Evolutionary conservation across 2,113 vertebrate species (phyloP), one percentile per base, ranked within the genome.

Genomic region (Epinephelus cyanopodus): DNA sequence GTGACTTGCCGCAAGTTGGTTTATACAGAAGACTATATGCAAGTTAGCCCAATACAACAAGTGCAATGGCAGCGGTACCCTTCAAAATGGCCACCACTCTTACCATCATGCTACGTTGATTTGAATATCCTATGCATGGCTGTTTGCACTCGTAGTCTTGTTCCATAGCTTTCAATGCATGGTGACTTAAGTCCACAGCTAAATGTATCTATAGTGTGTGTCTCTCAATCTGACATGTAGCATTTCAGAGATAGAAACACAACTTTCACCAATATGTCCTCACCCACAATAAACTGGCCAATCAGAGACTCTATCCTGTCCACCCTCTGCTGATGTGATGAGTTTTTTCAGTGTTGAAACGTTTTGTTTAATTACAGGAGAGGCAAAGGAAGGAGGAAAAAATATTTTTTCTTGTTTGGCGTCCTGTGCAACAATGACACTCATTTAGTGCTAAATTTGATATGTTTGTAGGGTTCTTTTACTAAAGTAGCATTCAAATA

Each of bases 301-400:
- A 17, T 72, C 54, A 25, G 37, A 23, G 53, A 66, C 25, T 23
- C 53, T 56, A 48, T 29, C 29, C 77, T 19, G 33, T 70, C 42
- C 21, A n/a, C 21, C 2, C 19, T 72, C 61, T 62, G 45, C 21
- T 23, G 47, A 54, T 61, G 25, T 69, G 64, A 68, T 61, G 62
- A 15, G 3, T 42, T 62, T 45, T 63, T 74, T 69, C 23, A 53
- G n/a, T 23, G 17, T 53, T 83, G 72, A 87, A 87, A 85, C 45
- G 68, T 74, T 71, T 79, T 14, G 10, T 73, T 39, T 74, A 84
- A 79, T 82, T 84, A 77, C 57, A 84, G 63, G 57, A 72, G 39
- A 74, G 19, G 27, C 15, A 65, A 2, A 19, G 29, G 29, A 29
- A 29, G 29, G 39, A 57, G 52, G 57, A 67, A 66, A 84, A 67